Conservation (phyloP, 1,140 invertebrate genomes). For the honey bee (Apis mellifera) region DNA sequence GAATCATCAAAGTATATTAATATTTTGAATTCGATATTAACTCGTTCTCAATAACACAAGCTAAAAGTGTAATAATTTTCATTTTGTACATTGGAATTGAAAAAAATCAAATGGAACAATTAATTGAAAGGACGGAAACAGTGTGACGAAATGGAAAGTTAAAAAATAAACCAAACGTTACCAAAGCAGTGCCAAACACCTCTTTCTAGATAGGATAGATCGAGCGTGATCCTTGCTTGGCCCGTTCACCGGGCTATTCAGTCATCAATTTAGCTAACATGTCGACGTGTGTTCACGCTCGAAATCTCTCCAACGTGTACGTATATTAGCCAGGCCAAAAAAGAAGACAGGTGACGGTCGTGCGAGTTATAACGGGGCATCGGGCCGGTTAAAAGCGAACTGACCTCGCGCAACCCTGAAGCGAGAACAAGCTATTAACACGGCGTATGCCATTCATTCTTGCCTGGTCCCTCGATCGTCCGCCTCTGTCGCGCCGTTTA, state of each 20-base stretch:
- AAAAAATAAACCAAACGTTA: not conserved
- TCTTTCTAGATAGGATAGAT: not conserved
- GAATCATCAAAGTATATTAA: no score
- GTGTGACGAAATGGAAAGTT: no score
- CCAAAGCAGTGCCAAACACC: not conserved
- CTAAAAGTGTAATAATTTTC: no score
- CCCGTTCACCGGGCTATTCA: constrained; percentile 29
- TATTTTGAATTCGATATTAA: no score
- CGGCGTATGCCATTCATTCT: constrained; percentile 70
- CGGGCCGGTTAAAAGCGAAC: constrained; percentile 54
- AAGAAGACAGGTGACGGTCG: constrained; percentile 51
- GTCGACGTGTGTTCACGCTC: constrained; percentile 31
- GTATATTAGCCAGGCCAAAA: constrained; percentile 31
- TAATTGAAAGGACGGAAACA: no score
- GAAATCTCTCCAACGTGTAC: constrained; percentile 39
- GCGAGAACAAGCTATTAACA: constrained; percentile 70
- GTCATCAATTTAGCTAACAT: constrained; percentile 33
- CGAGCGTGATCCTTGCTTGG: constrained; percentile 4
- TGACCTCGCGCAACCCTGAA: constrained; percentile 50
- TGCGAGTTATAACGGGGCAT: constrained; percentile 47
- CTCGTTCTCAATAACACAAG: no score
- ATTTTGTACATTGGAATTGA: no score
- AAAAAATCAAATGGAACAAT: no score
- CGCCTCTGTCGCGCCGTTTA: constrained; percentile 28
- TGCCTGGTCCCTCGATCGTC: constrained; percentile 49